Evolutionary conservation across 2,797 vertebrate species (phyloP), one percentile per base, ranked within the genome.

Genomic region (Tragelaphus oryx): DNA sequence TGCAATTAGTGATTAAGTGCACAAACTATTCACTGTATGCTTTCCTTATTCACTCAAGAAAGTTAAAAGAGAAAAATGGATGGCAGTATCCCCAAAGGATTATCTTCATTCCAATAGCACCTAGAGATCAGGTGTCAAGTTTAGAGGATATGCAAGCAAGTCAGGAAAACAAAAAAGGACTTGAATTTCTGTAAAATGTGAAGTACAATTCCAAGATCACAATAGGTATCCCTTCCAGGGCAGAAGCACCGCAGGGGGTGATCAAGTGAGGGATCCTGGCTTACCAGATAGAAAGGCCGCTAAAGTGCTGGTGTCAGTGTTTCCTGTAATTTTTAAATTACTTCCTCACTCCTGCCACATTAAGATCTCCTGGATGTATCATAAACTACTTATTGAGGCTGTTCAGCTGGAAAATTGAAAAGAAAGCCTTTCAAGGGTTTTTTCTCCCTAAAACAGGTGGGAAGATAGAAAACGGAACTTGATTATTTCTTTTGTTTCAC

Each of bases 341-440:
- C 78, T 89, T 96, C 87, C 94, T 91, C 54, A 90, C 91, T 96
- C 75, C 86, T 96, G 88, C 46, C 85, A 94, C 95, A 96, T 97
- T 95, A 95, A 95, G 80, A 95, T 95, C 92, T 93, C 92, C 93
- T 96, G 93, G 90, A 90, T 94, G 92, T 96, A 95, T 91, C 95
- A 96, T 93, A 95, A 91, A 97, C 91, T 94, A 92, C 96, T 97
- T 97, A 94, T 89, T 90, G 87, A 97, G 85, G 54, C 74, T 93
- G 75, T 91, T 97, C 95, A 95, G 83, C 94, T 97, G 93, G 89
- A 97, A 97, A 97, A 96, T 93, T 96, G 84, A 95, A 97, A 97
- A 95, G 91, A 92, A 95, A 95, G 87, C 57, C 89, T 97, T 95
- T 94, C 92, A 95, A 91, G 87, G 81, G 33, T 90, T 96, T 95